Evolutionary conservation across 2,888 invertebrate species (phyloP).

Genomic region (Heteropelma amictum): DNA sequence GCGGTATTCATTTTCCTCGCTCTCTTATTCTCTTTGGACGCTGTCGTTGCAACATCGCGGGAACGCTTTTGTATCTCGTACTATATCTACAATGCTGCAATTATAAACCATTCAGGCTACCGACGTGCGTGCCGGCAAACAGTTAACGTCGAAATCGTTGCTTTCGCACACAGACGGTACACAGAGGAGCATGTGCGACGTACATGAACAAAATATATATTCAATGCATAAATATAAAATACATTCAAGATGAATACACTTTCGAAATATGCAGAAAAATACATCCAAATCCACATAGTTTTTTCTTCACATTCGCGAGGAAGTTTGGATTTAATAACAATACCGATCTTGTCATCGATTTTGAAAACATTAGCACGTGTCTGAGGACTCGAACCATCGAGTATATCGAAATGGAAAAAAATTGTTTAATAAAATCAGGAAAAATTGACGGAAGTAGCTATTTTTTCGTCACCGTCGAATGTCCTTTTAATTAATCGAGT

Average conservation of each 20-base stretch:
- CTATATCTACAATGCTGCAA: constrained; percentile 70
- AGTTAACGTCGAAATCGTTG: constrained; percentile 65
- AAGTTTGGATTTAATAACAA: no score
- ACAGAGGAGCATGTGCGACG: constrained; percentile 40
- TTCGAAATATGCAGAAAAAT: no score
- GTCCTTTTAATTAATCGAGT: background rate
- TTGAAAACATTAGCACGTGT: no score
- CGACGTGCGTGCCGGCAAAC: constrained; percentile 68
- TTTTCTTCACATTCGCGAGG: no score
- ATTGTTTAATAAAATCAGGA: no score
- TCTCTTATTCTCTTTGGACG: constrained; percentile 25
- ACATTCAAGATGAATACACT: background rate
- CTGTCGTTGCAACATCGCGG: constrained; percentile 45
- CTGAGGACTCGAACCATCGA: no score
- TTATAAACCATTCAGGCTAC: constrained; percentile 72
- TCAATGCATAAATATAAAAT: background rate
- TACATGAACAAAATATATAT: background rate
- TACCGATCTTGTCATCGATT: background rate
- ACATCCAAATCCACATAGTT: background rate
- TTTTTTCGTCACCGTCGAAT: background rate
- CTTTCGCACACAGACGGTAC: constrained; percentile 59
- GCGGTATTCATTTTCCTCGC: background rate
- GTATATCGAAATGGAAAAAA: no score
- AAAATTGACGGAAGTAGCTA: background rate
- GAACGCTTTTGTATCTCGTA: constrained; percentile 65